Evolutionary conservation across 2,113 vertebrate species (phyloP).

Genomic region (Sclerurus mexicanus): DNA sequence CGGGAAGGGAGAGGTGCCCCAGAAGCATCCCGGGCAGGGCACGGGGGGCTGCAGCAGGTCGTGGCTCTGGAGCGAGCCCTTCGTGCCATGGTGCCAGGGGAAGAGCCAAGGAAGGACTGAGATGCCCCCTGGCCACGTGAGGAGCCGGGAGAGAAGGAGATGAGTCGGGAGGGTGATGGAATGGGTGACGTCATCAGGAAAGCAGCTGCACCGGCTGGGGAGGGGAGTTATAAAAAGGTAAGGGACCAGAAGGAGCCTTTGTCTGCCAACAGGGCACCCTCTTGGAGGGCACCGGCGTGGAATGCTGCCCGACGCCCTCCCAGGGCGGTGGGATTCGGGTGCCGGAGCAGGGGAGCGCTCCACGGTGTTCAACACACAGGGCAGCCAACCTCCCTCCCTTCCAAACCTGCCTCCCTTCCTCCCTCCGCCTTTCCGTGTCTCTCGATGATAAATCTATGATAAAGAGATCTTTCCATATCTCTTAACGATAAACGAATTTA

Average conservation of each 20-base stretch:
- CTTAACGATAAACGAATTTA: no score
- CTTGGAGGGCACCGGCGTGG: neutral
- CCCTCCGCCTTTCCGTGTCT: fast-evolving
- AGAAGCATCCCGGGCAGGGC: neutral
- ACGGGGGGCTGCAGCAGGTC: fast-evolving
- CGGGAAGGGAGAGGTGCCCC: neutral
- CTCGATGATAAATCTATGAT: no score
- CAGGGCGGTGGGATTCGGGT: fast-evolving
- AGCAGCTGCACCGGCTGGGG: conserved; percentile 73
- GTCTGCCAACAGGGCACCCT: neutral
- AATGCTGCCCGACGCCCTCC: neutral
- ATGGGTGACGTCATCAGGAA: conserved; percentile 83
- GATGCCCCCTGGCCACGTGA: conserved; percentile 22
- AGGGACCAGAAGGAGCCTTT: conserved; percentile 61
- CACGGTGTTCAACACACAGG: fast-evolving
- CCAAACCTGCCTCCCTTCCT: no score
- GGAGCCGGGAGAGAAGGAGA: conserved; percentile 54
- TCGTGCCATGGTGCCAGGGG: neutral
- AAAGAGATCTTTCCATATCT: neutral
- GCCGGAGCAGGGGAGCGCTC: neutral
- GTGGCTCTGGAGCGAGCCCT: fast-evolving
- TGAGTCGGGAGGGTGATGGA: conserved; percentile 77
- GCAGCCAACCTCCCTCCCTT: neutral
- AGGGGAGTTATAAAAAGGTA: conserved; percentile 92
- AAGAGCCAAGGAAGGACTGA: neutral